phyloP scores from a whole-genome alignment of 2,888 invertebrate species.

The Pediacus dermestoides region DNA sequence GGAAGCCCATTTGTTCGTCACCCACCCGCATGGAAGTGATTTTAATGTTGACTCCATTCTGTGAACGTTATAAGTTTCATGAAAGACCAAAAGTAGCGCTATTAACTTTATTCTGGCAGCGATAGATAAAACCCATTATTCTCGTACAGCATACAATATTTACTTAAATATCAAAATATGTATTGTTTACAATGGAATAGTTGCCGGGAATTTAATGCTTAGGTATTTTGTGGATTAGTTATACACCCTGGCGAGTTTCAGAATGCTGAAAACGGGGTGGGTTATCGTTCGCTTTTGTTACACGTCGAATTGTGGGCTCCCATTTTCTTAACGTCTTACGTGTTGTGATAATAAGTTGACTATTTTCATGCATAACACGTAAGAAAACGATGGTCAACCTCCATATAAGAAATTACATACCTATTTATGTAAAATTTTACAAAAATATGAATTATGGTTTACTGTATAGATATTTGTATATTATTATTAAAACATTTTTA shows the following conservation, averaged over 20 bases:
- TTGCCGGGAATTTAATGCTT: background rate
- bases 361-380: conserved; percentile 32
- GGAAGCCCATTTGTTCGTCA: conserved; percentile 1
- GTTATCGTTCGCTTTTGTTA: conserved; percentile 1
- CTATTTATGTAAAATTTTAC: no score
- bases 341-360: conserved; percentile 17
- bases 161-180: no score
- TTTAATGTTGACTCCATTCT: conserved; percentile 25
- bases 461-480: no score
- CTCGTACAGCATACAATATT: background rate
- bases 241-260: no score
- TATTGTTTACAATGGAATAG: background rate
- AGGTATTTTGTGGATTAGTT: no score
- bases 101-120: no score
- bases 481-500: no score
- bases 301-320: background rate
- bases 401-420: no score
- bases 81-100: no score
- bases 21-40: conserved; percentile 18
- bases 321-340: conserved; percentile 3
- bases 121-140: conserved; percentile 4
- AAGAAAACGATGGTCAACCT: no score
- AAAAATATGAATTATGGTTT: no score
- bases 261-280: no score
- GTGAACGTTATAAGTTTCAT: conserved; percentile 13